Evolutionary conservation across 2,888 invertebrate genomes (phyloP), one percentile per base, ranked within the genome.

Genomic region (Tipula confusa): DNA sequence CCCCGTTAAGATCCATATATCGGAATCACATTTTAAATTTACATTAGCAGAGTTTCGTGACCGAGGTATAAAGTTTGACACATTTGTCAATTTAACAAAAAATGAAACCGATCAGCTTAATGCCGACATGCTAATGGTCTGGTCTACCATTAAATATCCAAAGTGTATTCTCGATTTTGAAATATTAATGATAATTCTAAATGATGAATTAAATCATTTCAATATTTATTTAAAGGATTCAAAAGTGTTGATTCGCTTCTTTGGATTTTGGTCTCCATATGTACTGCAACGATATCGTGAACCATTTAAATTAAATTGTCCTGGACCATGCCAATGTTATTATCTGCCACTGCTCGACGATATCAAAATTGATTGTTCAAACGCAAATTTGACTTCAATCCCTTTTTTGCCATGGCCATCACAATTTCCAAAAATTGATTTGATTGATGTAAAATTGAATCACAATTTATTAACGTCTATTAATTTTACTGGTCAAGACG

Each of bases 231-330:
- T 43, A 15, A 43, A 43, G 1, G 18, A 15, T 43, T 15, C 43
- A 1, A 4, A 43, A 43, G 15, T 43, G 5, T 15, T 43, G 4
- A 33, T 43, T 43, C n/a, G 1, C 6, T 3, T 5, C n/a, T 43
- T 5, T 6, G 0, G 5, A 6, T 5, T 0, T 0, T 15, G 1
- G 4, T 4, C 1, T 4, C 7, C 1, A n/a, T 3, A 0, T 6
- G 6, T 33, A 11, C 5, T 15, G 43, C 6, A 15, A 18, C 4
- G 15, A 15, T 43, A 0, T 11, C 2, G 2, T 15, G 15, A 3
- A 15, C 15, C 43, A 0, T 43, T 11, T 43, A 15, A 9, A 3
- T n/a, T 15, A 15, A 43, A 43, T 43, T 43, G 43, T 18, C 43
- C 43, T 15, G 15, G 0, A 15, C 13, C 0, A 15, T 43, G 43